A percentile compares a stretch with the other conserved stretches of the same genome.
These are phyloP conservation scores for Xestoiulus laeticollis DNA, from an alignment of 2,888 invertebrate species.

Conservation along the genomic window DNA sequence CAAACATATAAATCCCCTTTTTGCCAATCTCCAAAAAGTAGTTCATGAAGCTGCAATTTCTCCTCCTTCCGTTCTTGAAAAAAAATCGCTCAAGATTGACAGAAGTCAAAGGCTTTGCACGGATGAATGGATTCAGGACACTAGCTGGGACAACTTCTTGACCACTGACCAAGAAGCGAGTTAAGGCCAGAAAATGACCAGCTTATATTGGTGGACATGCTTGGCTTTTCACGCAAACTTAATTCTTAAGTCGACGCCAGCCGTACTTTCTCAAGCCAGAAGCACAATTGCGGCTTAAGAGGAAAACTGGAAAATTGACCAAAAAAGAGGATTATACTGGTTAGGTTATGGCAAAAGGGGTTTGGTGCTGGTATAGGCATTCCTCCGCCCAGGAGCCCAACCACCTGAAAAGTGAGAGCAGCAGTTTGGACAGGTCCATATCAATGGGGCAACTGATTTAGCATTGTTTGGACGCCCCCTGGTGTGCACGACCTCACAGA, in stretches of 20 bases:
- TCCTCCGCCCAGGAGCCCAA: conserved; percentile 9
- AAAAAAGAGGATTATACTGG: conserved; percentile 2
- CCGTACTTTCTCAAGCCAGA: neutral
- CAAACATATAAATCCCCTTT: neutral
- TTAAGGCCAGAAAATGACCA: neutral
- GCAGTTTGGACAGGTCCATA: conserved; percentile 34
- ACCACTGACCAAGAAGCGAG: neutral
- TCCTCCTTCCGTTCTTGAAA: conserved; percentile 4
- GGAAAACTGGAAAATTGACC: conserved; percentile 26
- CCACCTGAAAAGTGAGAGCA: conserved; percentile 30
- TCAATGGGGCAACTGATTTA: conserved; percentile 50
- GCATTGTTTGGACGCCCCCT: conserved; percentile 39
- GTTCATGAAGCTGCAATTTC: conserved; percentile 26
- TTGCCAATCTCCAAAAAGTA: neutral
- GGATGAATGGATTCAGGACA: conserved; percentile 7
- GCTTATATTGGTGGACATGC: neutral
- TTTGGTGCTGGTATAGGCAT: conserved; percentile 18
- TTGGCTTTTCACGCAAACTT: neutral
- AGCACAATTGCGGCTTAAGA: neutral
- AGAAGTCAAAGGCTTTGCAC: conserved; percentile 4
- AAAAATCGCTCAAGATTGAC: neutral
- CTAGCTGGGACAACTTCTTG: neutral
- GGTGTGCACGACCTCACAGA: conserved; percentile 49
- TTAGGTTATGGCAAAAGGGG: neutral
- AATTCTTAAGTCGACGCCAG: neutral